Evolutionary conservation across 1,140 invertebrate species (phyloP).

Genomic region (Drosophila varians): DNA sequence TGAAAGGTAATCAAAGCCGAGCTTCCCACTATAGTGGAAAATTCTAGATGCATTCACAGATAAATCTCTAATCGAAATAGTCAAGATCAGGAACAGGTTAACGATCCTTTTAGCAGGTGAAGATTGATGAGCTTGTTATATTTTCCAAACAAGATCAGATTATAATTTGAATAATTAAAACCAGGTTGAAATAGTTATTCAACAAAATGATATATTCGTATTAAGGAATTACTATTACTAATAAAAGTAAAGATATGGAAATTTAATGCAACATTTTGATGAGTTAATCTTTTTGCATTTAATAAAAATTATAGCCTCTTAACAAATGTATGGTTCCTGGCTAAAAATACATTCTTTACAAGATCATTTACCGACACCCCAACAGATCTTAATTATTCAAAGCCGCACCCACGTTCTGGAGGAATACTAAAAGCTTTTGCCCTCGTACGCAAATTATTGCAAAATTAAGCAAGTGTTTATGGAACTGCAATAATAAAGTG

Average conservation of each 20-base stretch:
- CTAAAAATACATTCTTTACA: not conserved
- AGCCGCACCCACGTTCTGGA: conserved; percentile 1
- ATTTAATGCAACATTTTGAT: not conserved
- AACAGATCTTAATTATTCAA: conserved; percentile 14
- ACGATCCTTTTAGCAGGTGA: conserved; percentile 16
- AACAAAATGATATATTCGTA: conserved; percentile 1
- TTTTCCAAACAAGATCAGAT: no score
- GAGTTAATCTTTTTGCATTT: not conserved
- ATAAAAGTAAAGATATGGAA: not conserved
- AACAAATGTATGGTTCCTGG: not conserved
- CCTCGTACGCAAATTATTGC: conserved; percentile 8
- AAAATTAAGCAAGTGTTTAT: conserved; percentile 27
- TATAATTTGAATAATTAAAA: not conserved
- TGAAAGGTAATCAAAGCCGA: conserved; percentile 9
- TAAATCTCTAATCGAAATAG: not conserved
- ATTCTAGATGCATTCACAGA: conserved; percentile 23
- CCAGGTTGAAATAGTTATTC: not conserved
- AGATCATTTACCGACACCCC: conserved; percentile 4
- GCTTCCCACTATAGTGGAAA: conserved; percentile 12
- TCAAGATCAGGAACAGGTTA: conserved; percentile 26
- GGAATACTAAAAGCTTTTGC: conserved; percentile 26
- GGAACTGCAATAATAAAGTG: conserved; percentile 18
- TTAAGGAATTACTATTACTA: not conserved
- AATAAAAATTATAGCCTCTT: not conserved
- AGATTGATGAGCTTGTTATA: not conserved